phyloP scores from a whole-genome alignment of 2,797 vertebrate genomes.

The Vespertilio murinus region DNA sequence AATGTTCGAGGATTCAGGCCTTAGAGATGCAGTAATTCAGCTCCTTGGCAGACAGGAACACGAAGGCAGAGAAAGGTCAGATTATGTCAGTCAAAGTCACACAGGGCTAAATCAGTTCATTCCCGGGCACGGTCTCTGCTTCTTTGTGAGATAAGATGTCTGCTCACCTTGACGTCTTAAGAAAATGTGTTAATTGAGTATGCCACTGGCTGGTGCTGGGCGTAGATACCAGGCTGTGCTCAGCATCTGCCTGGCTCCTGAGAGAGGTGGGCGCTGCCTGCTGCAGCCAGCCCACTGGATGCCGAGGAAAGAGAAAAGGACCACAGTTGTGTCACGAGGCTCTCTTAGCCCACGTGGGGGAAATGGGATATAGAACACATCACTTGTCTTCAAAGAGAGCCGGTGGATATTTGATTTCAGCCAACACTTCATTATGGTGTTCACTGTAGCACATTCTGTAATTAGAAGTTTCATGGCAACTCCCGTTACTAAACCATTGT shows the following conservation, averaged over 20 bases:
- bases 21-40: neutral
- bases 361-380: constrained; percentile 5
- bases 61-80: neutral
- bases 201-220: neutral
- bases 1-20: neutral
- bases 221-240: neutral
- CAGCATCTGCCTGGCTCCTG: neutral
- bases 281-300: neutral
- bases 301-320: neutral
- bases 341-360: neutral
- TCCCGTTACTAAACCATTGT: constrained; percentile 62
- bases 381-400: constrained; percentile 49
- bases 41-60: neutral
- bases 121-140: neutral
- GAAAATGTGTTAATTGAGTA: neutral
- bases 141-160: neutral
- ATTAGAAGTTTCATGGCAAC: constrained; percentile 66
- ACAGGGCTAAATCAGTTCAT: neutral
- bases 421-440: constrained; percentile 42
- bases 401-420: constrained; percentile 50
- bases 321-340: neutral
- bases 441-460: constrained; percentile 64
- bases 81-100: neutral
- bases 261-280: neutral
- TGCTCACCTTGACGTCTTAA: neutral